Evolutionary conservation across 2,888 invertebrate genomes (phyloP).

Genomic region (Drepana falcataria): DNA sequence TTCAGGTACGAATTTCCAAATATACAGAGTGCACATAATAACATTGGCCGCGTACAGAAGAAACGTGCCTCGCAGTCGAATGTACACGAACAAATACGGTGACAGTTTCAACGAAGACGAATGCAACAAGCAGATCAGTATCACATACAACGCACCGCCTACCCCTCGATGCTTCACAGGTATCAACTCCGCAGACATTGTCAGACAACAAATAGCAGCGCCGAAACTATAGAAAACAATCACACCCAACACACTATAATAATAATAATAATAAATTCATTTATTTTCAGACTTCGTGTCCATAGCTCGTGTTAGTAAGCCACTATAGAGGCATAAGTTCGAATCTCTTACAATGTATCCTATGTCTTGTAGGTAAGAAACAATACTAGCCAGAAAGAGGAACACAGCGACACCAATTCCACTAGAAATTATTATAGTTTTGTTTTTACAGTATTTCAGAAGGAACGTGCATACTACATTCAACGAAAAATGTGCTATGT

Average conservation of each 20-base stretch:
- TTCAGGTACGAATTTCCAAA: slow-evolving; percentile 18
- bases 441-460: slow-evolving; percentile 11
- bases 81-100: slow-evolving; percentile 15
- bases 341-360: slow-evolving; percentile 9
- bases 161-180: slow-evolving; percentile 20
- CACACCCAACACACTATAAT: too few relatives aligned
- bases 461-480: slow-evolving; percentile 5
- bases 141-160: slow-evolving; percentile 15
- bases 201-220: slow-evolving; percentile 7
- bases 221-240: slow-evolving; percentile 11
- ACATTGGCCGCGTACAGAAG: slow-evolving; percentile 11
- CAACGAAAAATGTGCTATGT: slow-evolving; percentile 7
- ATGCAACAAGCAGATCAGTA: slow-evolving; percentile 12
- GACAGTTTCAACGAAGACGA: slow-evolving; percentile 15
- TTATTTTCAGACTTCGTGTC: too few relatives aligned
- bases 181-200: slow-evolving; percentile 14
- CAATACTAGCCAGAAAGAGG: slow-evolving; percentile 4
- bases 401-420: slow-evolving; percentile 3
- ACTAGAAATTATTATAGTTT: slow-evolving; percentile 10
- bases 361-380: slow-evolving; percentile 10
- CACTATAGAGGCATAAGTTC: slow-evolving; percentile 10
- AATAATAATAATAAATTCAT: too few relatives aligned
- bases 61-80: slow-evolving; percentile 16
- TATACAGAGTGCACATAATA: slow-evolving; percentile 6
- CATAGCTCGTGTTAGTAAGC: too few relatives aligned